phyloP scores from a whole-genome alignment of 2,797 vertebrate species.

The Calcarius lapponicus region DNA sequence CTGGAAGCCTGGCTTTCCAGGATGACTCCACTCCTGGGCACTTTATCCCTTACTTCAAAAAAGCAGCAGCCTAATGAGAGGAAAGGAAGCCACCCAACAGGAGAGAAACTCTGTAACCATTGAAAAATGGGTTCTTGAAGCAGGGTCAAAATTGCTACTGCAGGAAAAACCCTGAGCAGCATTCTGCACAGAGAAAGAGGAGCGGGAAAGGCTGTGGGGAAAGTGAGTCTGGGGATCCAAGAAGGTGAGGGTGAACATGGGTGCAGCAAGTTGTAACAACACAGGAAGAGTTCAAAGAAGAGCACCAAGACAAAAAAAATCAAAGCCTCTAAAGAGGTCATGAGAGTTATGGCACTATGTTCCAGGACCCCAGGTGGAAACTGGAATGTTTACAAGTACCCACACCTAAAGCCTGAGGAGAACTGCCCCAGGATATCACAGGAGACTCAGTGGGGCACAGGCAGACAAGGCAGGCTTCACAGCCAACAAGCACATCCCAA shows the following conservation, averaged over 20 bases:
- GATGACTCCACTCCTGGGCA: not conserved
- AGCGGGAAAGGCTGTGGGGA: accelerated
- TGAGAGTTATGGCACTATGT: not conserved
- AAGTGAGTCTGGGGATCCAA: not conserved
- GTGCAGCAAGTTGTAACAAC: accelerated
- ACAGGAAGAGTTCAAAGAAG: not conserved
- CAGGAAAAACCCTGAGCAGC: not conserved
- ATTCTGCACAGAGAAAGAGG: accelerated
- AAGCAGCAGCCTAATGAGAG: not conserved
- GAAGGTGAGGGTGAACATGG: not conserved
- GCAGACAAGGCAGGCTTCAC: not conserved
- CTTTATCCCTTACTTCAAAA: not conserved
- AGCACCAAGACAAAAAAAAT: not conserved
- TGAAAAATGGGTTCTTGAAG: not conserved
- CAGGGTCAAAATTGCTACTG: not conserved
- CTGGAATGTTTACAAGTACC: not conserved
- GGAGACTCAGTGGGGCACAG: not conserved
- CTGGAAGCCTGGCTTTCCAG: not conserved
- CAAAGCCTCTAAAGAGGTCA: not conserved
- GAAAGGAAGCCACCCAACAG: not conserved
- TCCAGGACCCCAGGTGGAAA: not conserved
- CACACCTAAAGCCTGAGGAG: not conserved
- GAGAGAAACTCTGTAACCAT: not conserved
- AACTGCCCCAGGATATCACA: not conserved
- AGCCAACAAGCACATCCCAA: not conserved